Percentiles rank a stretch among this genome's conserved stretches.
phyloP scores from a whole-genome alignment of 2,113 vertebrate genomes.

The Gallinago jamesoni region DNA sequence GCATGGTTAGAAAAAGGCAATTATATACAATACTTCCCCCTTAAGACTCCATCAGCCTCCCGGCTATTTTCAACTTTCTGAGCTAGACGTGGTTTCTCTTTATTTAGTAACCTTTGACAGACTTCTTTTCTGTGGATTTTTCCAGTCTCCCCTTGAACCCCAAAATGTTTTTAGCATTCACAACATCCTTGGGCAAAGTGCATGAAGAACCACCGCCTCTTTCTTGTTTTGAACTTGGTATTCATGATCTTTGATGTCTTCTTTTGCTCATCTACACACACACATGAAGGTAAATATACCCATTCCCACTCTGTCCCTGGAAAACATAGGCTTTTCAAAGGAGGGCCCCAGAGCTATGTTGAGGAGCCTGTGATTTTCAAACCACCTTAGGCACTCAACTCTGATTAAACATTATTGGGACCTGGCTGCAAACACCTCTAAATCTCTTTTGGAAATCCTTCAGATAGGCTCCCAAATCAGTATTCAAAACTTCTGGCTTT shows the following conservation, averaged over 20 bases:
- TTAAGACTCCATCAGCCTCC: neutral
- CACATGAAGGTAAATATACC: neutral
- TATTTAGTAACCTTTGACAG: neutral
- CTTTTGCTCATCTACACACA: neutral
- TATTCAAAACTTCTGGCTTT: neutral
- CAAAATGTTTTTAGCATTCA: neutral
- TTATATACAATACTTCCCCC: neutral
- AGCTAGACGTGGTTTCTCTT: neutral
- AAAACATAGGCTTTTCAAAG: neutral
- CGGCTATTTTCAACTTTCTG: neutral
- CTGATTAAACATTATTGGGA: neutral
- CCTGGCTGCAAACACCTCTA: neutral
- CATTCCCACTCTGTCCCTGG: neutral
- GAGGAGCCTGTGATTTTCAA: neutral
- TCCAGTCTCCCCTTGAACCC: neutral
- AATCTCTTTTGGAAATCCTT: neutral
- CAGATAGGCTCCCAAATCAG: neutral
- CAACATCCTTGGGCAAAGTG: neutral
- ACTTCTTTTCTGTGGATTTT: neutral
- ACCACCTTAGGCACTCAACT: neutral
- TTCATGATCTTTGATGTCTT: neutral
- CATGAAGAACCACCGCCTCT: neutral
- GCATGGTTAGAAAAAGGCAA: neutral
- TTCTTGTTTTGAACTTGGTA: neutral
- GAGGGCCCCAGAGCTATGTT: neutral